Percentiles rank a stretch among this genome's conserved stretches.
phyloP scores from a whole-genome alignment of 1,140 invertebrate genomes.

The Plodia interpunctella region DNA sequence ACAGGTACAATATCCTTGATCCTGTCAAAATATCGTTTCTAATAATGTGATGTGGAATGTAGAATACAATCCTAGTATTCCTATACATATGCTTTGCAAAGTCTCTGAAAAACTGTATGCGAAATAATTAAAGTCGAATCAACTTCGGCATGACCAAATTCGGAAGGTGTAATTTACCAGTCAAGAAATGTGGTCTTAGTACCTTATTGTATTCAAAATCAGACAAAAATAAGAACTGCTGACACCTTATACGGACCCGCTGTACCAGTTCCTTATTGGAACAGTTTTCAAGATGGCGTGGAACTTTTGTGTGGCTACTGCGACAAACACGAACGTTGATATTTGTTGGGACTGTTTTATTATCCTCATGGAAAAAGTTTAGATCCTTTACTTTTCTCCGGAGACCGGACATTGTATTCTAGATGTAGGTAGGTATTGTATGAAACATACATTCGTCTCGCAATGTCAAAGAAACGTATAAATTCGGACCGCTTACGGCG shows the following conservation, averaged over 20 bases:
- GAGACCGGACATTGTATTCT: background rate
- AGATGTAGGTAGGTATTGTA: background rate
- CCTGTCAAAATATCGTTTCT: no score
- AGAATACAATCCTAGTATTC: no score
- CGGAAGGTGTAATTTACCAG: background rate
- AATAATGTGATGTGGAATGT: no score
- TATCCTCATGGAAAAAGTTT: conserved; percentile 10
- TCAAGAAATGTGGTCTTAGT: background rate
- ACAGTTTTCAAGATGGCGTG: background rate
- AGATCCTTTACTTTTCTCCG: background rate
- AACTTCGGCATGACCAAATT: background rate
- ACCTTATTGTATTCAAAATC: conserved; percentile 3
- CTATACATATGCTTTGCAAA: no score
- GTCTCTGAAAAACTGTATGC: no score
- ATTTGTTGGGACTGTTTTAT: conserved; percentile 11
- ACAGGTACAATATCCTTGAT: no score
- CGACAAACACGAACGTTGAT: background rate
- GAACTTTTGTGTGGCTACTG: background rate
- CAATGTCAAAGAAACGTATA: no score
- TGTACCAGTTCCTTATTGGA: background rate
- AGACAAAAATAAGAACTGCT: background rate
- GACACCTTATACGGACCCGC: background rate
- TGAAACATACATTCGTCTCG: background rate
- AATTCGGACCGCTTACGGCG: no score
- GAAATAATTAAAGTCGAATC: background rate